Base-by-base conservation (phyloP, 2,797 vertebrate species). In the Rousettus madagascariensis region DNA sequence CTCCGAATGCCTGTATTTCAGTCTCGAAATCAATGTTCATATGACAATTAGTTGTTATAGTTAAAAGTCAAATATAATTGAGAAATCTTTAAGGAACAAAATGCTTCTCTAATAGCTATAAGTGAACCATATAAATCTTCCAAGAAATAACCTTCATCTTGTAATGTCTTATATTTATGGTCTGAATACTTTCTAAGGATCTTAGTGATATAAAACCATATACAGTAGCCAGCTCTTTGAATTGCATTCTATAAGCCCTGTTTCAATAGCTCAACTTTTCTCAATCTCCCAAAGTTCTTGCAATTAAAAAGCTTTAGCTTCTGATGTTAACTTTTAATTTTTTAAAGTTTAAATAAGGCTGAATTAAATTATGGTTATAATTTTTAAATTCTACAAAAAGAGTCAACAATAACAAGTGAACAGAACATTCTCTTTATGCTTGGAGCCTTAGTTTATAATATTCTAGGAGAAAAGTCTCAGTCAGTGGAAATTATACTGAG, bases 261-360 rank as follows among this genome's bases (percentile, higher is more conserved):
- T 59, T 66, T 86, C 19, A 66, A 6, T 46, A 84, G 63, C 43
- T 78, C 16, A 78, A 74, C 20, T 84, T 57, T 43, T 90, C 61
- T 72, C 5, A 43, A 46, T 68, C 24, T 86, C n/a, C 38, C 26
- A 38, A 46, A 69, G 15, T 28, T 77, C 8, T 24, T 63, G 10
- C 30, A 38, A 41, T 61, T 86, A 79, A 66, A 94, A 92, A 41
- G 3, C 9, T 75, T 72, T 69, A 36, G 85, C 13, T 59, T 91
- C 33, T 72, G n/a, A 71, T 55, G 11, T 49, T 91, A 51, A 69
- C 6, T 46, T 92, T 86, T 92, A 66, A 78, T 86, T 90, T 66
- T 68, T 92, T 83, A 83, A 66, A 78, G 83, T 90, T 66, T 68
- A 96, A 93, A 69, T 6, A 69, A 53, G 33, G 6, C 15, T 86